Conservation (phyloP, 2,888 invertebrate genomes). For the Tetropium fuscum region DNA sequence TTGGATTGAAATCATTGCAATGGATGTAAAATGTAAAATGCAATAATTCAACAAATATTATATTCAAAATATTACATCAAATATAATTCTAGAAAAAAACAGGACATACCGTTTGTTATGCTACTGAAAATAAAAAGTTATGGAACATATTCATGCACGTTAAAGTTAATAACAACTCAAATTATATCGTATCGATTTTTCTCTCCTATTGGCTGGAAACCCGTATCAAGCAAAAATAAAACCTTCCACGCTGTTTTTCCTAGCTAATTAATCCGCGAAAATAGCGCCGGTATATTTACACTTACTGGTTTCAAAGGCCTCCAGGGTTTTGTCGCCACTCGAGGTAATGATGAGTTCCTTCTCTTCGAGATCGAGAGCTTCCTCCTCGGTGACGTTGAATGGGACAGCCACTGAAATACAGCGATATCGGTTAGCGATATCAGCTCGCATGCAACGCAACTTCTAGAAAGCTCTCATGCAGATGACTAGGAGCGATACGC, state of each 20-base stretch:
- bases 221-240: background rate
- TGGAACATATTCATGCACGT: too few relatives aligned
- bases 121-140: too few relatives aligned
- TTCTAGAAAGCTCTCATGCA: slow-evolving; percentile 2
- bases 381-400: slow-evolving; percentile 69
- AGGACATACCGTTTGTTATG: too few relatives aligned
- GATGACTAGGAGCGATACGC: slow-evolving; percentile 32
- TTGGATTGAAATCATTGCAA: too few relatives aligned
- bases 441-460: slow-evolving; percentile 17
- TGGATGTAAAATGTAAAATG: too few relatives aligned
- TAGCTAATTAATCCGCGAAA: background rate
- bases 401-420: slow-evolving; percentile 59
- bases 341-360: slow-evolving; percentile 69
- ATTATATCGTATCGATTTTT: too few relatives aligned
- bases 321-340: slow-evolving; percentile 67
- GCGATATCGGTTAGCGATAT: slow-evolving; percentile 22
- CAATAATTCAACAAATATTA: too few relatives aligned
- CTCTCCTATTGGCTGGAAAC: too few relatives aligned
- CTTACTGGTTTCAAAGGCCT: slow-evolving; percentile 72
- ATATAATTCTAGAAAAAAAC: too few relatives aligned
- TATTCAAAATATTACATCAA: too few relatives aligned
- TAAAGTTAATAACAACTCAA: too few relatives aligned
- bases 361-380: slow-evolving; percentile 65
- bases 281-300: slow-evolving; percentile 23
- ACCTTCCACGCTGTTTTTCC: background rate